Percentiles rank a stretch among this genome's conserved stretches.
These are phyloP conservation scores for Carduelis carduelis DNA, from an alignment of 2,797 vertebrate species.

Conservation along the genomic window DNA sequence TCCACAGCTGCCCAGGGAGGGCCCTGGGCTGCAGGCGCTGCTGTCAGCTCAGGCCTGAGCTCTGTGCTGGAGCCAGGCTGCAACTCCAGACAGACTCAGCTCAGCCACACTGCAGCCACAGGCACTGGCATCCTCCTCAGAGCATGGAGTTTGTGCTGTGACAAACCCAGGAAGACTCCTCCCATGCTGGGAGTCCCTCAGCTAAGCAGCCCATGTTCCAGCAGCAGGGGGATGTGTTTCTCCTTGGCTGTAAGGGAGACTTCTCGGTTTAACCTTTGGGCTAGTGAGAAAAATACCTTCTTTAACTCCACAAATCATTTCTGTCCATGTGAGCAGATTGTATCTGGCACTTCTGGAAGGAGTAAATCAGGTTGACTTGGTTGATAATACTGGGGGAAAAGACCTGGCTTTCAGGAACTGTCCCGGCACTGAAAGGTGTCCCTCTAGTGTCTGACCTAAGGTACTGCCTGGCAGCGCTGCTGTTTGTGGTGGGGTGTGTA, in stretches of 20 bases:
- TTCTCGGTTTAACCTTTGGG: not conserved
- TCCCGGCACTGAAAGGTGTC: not conserved
- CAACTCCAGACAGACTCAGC: not conserved
- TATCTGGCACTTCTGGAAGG: not conserved
- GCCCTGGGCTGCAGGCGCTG: not conserved
- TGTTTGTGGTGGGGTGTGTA: not conserved
- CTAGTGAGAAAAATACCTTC: not conserved
- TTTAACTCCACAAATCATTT: not conserved
- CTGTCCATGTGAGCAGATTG: not conserved
- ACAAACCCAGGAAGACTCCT: not conserved
- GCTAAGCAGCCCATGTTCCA: not conserved
- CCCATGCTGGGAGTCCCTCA: fast-evolving
- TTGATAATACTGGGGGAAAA: not conserved
- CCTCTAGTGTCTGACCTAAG: not conserved
- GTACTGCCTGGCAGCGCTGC: not conserved
- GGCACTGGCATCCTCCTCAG: not conserved
- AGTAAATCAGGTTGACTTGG: not conserved
- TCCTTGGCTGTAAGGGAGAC: not conserved
- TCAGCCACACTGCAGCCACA: not conserved
- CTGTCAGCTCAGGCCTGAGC: fast-evolving
- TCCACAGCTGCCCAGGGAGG: not conserved
- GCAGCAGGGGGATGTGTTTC: not conserved
- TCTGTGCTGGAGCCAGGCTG: not conserved
- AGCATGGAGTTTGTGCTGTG: not conserved
- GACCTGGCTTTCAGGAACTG: not conserved